Base-by-base conservation (phyloP, 2,113 vertebrate species). In the Sialia sialis region DNA sequence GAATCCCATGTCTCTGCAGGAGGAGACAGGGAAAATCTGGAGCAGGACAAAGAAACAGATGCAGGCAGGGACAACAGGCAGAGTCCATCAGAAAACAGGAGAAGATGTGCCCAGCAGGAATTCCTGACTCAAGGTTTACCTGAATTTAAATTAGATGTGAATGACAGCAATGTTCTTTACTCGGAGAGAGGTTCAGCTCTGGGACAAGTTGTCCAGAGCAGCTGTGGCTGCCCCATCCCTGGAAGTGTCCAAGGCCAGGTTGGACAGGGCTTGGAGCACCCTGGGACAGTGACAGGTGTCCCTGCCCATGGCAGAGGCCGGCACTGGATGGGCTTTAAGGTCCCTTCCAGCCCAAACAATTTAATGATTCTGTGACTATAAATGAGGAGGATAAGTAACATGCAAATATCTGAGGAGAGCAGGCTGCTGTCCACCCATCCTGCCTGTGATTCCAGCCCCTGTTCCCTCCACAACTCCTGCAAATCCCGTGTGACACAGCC, bases 161-260 rank as follows among this genome's bases (percentile, higher is more conserved):
- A 60, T 54, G 34, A 68, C 48, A n/a, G 52, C 10, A 7, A 46
- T 26, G 18, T 54, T 34, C n/a, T 68, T 54, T 18, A 18, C 16
- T 60, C 62, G 6, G 54, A 60, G 46, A 13, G n/a, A 70, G 29
- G 11, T 10, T 58, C 34, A 27, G 46, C 32, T 0, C 63, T 13
- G 29, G 16, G 0, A 68, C 1, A 54, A 25, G 62, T 0, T 55
- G 46, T 16, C 1, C 62, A 41, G 54, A 19, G 59, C 4, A n/a
- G 38, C 38, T 66, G 51, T 14, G 76, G 44, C 44, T 59, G 52
- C 27, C 10, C 59, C 30, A 18, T 38, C 52, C 38, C 51, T 81
- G 51, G 51, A 11, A 38, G 1, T 44, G 51, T 44, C 12, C 51
- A 29, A 73, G 43, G 36, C 36, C 43, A n/a, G 43, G 14, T 2